Conservation (phyloP, 2,113 vertebrate species). For the Mormoops blainvillei region DNA sequence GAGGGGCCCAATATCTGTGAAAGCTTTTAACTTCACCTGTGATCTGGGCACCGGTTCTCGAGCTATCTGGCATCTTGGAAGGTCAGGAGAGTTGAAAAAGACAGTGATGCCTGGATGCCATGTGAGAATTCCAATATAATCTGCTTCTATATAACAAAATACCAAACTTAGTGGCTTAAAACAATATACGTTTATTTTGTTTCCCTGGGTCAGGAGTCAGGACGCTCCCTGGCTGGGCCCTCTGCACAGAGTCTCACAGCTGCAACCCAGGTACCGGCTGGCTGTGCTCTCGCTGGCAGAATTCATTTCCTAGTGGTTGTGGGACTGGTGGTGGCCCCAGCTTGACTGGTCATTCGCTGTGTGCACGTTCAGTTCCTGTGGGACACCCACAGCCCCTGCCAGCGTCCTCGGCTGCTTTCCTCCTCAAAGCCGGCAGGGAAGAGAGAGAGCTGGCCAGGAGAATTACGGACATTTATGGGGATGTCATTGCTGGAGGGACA, state of each 20-base stretch:
- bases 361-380: background rate
- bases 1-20: background rate
- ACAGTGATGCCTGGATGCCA: background rate
- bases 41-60: background rate
- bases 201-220: background rate
- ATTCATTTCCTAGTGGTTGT: background rate
- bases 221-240: background rate
- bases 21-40: background rate
- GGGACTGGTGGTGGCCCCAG: background rate
- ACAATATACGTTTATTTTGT: too few species aligned
- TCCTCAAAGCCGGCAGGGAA: background rate
- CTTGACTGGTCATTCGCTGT: background rate
- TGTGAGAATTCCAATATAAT: background rate
- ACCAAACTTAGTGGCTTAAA: background rate
- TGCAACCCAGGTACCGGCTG: too few species aligned
- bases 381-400: background rate
- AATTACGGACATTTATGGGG: too few species aligned
- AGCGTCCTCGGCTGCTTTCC: background rate
- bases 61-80: background rate
- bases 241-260: too few species aligned
- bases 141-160: background rate
- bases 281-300: background rate
- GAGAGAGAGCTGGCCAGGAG: background rate
- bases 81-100: background rate
- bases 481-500: background rate